Evolutionary conservation across 2,888 invertebrate genomes (phyloP).

Genomic region (Drosophila subquinaria): DNA sequence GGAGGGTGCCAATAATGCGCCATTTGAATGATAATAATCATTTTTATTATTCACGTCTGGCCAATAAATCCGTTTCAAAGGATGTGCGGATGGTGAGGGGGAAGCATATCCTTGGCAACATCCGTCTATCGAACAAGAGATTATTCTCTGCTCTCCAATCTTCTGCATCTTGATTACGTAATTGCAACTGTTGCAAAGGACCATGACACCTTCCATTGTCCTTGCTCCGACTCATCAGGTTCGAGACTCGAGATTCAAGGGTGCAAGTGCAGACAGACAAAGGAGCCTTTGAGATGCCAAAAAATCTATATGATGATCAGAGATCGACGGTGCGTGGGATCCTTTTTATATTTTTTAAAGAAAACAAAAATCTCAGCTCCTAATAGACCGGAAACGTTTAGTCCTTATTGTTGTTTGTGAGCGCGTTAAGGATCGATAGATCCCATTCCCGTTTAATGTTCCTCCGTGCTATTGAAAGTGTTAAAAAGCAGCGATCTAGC

Average conservation of each 20-base stretch:
- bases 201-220: slow-evolving; percentile 48
- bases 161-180: slow-evolving; percentile 65
- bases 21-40: slow-evolving; percentile 75
- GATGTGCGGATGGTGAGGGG: not conserved
- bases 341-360: slow-evolving; percentile 7
- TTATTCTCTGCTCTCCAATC: slow-evolving; percentile 4
- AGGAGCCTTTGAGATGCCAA: slow-evolving; percentile 13
- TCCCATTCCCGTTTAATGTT: slow-evolving; percentile 1
- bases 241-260: slow-evolving; percentile 14
- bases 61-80: slow-evolving; percentile 60
- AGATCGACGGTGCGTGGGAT: slow-evolving; percentile 54
- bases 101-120: slow-evolving; percentile 41
- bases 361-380: not conserved
- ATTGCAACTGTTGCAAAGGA: slow-evolving; percentile 67
- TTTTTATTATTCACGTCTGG: slow-evolving; percentile 66
- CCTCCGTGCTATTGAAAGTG: slow-evolving; percentile 58
- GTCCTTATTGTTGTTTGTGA: slow-evolving; percentile 34
- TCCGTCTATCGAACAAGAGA: slow-evolving; percentile 48
- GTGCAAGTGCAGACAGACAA: slow-evolving; percentile 49
- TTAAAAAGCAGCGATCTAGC: slow-evolving; percentile 68
- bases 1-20: slow-evolving; percentile 56
- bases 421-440: not conserved
- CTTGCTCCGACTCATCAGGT: not conserved
- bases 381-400: slow-evolving; percentile 54
- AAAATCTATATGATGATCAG: slow-evolving; percentile 43